These are phyloP conservation scores for Xiphophorus maculatus DNA, from an alignment of 2,113 vertebrate species.

Conservation along the genomic window DNA sequence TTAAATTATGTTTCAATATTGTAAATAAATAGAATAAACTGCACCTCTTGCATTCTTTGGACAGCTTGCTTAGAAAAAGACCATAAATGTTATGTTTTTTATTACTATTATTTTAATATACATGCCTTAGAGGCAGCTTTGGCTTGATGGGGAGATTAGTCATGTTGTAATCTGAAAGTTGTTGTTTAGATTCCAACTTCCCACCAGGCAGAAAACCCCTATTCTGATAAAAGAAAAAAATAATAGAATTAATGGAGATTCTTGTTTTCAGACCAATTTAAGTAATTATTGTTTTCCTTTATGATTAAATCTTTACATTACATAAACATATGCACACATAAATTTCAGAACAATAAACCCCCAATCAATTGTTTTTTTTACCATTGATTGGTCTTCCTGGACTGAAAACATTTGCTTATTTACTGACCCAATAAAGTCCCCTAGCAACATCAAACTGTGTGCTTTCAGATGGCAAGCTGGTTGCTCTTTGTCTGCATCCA, in stretches of 20 bases:
- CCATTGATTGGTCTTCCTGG: background rate
- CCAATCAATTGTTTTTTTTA: background rate
- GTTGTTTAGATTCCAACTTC: no score
- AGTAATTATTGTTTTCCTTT: no score
- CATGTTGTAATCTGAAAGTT: no score
- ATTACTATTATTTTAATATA: no score
- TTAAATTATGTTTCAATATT: no score
- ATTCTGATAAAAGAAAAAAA: slow-evolving; percentile 22
- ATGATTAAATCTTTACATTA: background rate
- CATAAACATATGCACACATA: background rate
- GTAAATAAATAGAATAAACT: no score
- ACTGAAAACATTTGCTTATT: background rate
- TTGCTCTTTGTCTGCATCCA: slow-evolving; percentile 4
- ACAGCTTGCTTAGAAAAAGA: no score
- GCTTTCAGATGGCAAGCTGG: background rate
- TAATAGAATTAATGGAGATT: background rate
- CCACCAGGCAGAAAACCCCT: background rate
- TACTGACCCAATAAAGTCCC: background rate
- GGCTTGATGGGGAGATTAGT: no score
- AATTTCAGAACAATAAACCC: background rate
- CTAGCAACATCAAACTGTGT: background rate
- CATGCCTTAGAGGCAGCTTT: no score
- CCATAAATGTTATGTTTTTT: no score
- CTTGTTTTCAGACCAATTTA: background rate
- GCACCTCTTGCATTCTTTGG: no score